Conservation (phyloP, 1,140 invertebrate genomes). For the Proctacanthus coquilletti region DNA sequence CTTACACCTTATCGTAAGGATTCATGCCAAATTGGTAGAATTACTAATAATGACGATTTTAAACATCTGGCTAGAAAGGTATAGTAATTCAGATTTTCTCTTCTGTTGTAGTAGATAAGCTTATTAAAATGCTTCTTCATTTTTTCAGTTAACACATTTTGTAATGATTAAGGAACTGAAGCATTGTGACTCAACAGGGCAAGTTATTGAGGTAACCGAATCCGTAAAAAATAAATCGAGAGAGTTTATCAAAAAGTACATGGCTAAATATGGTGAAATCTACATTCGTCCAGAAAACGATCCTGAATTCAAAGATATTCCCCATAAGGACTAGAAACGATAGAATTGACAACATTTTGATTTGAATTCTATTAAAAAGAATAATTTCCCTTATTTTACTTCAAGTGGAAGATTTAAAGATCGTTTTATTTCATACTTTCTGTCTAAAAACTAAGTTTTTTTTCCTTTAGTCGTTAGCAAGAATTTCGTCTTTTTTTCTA, state of each 20-base stretch:
- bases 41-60: constrained; percentile 83
- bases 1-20: constrained; percentile 78
- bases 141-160: constrained; percentile 80
- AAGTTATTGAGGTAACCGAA: constrained; percentile 73
- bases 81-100: constrained; percentile 13
- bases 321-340: too few relatives aligned
- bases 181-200: constrained; percentile 71
- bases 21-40: constrained; percentile 62
- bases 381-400: too few relatives aligned
- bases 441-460: too few relatives aligned
- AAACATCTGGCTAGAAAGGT: constrained; percentile 93
- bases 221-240: constrained; percentile 86
- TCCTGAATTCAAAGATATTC: constrained; percentile 10
- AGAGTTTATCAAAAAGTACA: constrained; percentile 91
- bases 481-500: too few relatives aligned
- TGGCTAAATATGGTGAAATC: constrained; percentile 69
- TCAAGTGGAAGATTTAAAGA: too few relatives aligned
- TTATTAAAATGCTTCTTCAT: constrained; percentile 11
- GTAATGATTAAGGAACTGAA: constrained; percentile 94
- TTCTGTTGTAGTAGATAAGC: neutral
- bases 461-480: too few relatives aligned
- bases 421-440: too few relatives aligned
- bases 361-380: too few relatives aligned
- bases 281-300: constrained; percentile 18
- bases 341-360: too few relatives aligned